Evolutionary conservation across 2,888 invertebrate species (phyloP), one percentile per base, ranked within the genome.

Genomic region (Panopea generosa): DNA sequence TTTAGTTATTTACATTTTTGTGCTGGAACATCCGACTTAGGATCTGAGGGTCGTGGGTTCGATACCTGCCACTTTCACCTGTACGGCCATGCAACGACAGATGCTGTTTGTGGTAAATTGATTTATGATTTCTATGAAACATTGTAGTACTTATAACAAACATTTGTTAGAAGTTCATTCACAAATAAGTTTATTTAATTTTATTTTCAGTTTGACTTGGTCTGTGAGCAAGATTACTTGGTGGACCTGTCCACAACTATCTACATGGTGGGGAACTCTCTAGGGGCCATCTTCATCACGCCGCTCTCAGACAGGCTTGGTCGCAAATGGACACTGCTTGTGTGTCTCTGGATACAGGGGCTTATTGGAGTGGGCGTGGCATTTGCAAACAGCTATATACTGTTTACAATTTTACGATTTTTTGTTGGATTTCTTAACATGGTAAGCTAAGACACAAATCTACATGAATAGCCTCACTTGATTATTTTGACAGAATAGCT

Each of bases 251-350:
- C 87, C 3, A 85, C 88, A n/a, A 87, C 89, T 1, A 74, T 90
- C 50, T 89, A 87, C 76, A 88, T 90, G 89, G 69, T 86, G 6
- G 90, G 90, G 2, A 84, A 84, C 33, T 82, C 85, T n/a, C 18
- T 78, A 18, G 89, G 89, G 6, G 88, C 89, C 6, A 47, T 88
- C 14, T 33, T 86, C 24, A 76, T 90, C 22, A 84, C 87, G 6
- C 87, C 88, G 4, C 49, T 89, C 14, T 83, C 89, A 0, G 90
- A 90, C 76, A 84, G 68, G 61, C 88, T 84, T 75, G 90, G 90
- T 0, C 83, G 89, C n/a, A 86, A 87, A 56, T 47, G 66, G 43
- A 70, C 88, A 26, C 77, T 90, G 18, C 66, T 87, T 18, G 45
- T 61, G 1, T 82, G 83, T 52, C 84, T 90, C n/a, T 59, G 82